Base-by-base conservation (phyloP, 2,888 invertebrate genomes). In the Thymelicus lineola region DNA sequence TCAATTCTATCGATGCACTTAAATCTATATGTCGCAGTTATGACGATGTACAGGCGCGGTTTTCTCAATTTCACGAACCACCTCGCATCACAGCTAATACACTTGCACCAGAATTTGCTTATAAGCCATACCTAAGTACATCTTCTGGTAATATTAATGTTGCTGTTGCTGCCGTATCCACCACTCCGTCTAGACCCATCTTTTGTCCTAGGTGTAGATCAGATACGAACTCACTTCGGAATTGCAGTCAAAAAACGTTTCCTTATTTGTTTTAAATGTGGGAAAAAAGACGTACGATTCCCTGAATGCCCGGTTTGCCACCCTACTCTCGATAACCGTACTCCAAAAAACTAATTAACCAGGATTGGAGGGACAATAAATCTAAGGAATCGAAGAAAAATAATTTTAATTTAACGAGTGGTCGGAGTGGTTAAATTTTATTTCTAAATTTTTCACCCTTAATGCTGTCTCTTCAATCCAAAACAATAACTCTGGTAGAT, bases 211-310 rank as follows among this genome's bases (percentile, higher is more conserved):
- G 74, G 10, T 75, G 75, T 61, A 58, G 75, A 14, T 46, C 48
- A 10, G 17, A 73, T 36, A 61, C 36, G 7, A 73, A 73, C 38
- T 66, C 70, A 7, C 38, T 74, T 5, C 14, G 46, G 6, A 58
- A 72, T 20, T 74, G 73, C 15, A 71, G 35, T 0, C 59, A n/a
- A 69, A 15, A 36, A 69, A n/a, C 61, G 64, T 17, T 67, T 71
- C 28, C 55, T 68, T 1, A 64, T 76, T 59, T 76, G 76, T 62
- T 76, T 76, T 62, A 71, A 71, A 45, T 76, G 76, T 50, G 75
- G 74, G 1, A 70, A 53, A 35, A 73, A 68, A 42, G 73, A 72
- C n/a, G 73, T 74, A 10, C 53, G 58, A 0, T 72, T 65, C 10
- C 71, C 75, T 6, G 70, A 73, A 1, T n/a, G n/a, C n/a, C n/a